Percentiles rank a stretch among this genome's conserved stretches.
Evolutionary conservation across 1,140 invertebrate species (phyloP).

Genomic region (Cherax quadricarinatus): DNA sequence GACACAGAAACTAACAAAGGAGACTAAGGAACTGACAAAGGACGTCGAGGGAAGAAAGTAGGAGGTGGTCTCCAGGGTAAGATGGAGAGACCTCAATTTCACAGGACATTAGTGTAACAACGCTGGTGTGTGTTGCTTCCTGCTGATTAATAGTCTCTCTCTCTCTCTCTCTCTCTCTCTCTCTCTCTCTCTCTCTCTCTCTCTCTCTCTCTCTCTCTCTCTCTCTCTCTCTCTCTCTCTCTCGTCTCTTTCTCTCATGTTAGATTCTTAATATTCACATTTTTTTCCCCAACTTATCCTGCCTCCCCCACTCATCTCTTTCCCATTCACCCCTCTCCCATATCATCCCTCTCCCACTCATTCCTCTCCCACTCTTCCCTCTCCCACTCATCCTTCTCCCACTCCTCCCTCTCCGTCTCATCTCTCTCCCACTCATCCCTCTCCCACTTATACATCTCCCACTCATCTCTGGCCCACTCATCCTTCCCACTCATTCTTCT

Average conservation of each 20-base stretch:
- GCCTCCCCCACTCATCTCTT: no score
- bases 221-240: not conserved
- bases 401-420: no score
- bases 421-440: no score
- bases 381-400: not conserved
- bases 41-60: not conserved
- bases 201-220: not conserved
- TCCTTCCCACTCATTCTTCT: no score
- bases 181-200: not conserved
- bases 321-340: not conserved
- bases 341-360: not conserved
- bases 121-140: not conserved
- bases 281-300: not conserved
- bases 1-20: no score
- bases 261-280: not conserved
- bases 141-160: not conserved
- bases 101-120: not conserved
- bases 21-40: not conserved
- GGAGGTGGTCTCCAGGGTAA: not conserved
- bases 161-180: not conserved
- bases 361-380: not conserved
- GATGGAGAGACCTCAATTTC: not conserved
- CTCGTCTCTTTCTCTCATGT: not conserved
- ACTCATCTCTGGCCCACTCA: no score
- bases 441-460: no score